phyloP scores from a whole-genome alignment of 1,140 invertebrate genomes.

The Monomorium pharaonis region DNA sequence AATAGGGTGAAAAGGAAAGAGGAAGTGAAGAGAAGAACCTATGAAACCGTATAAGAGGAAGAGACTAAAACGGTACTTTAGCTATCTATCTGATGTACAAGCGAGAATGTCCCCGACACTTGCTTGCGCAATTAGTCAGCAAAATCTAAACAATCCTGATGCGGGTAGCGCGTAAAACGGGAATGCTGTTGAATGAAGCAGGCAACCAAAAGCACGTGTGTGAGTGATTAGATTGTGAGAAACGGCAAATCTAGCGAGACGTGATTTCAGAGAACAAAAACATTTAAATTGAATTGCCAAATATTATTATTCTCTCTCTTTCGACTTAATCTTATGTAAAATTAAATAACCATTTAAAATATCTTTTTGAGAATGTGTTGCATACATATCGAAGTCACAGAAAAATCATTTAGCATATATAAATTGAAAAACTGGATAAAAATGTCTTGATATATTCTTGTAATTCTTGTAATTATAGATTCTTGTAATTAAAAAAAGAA shows the following conservation, averaged over 20 bases:
- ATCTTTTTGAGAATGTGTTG: neutral
- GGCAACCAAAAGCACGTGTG: slow-evolving; percentile 17
- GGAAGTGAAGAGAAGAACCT: neutral
- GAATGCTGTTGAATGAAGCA: slow-evolving; percentile 11
- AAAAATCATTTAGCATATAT: neutral
- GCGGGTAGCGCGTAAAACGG: neutral
- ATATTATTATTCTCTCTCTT: neutral
- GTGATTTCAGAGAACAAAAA: neutral
- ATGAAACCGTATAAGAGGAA: neutral
- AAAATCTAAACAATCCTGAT: slow-evolving; percentile 56
- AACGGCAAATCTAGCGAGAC: neutral
- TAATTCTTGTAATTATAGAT: neutral
- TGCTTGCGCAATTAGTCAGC: slow-evolving; percentile 69
- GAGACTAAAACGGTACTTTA: neutral
- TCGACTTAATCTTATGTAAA: neutral
- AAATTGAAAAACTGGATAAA: neutral
- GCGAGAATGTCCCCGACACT: slow-evolving; percentile 63
- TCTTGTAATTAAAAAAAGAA: neutral
- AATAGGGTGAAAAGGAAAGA: neutral
- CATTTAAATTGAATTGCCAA: neutral
- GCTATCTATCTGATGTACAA: slow-evolving; percentile 63
- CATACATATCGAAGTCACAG: neutral
- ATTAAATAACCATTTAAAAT: neutral
- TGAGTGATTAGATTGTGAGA: slow-evolving; percentile 41
- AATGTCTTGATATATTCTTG: neutral